A percentile compares a stretch with the other conserved stretches of the same genome.
Conservation (phyloP, 2,888 invertebrate genomes). For the Timema cristinae region DNA sequence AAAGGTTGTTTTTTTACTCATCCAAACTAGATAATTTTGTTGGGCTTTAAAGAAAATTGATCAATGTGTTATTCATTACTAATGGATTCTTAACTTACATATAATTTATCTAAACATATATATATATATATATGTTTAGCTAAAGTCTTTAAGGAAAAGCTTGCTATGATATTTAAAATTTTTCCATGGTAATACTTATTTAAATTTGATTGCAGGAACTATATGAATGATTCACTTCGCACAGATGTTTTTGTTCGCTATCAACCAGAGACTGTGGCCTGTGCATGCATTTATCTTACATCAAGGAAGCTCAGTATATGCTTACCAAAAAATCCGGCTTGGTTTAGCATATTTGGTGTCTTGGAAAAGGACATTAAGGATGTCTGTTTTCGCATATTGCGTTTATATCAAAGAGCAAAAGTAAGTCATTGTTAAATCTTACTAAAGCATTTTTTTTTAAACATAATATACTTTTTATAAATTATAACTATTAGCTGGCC, state of each 20-base stretch:
- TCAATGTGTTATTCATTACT: too few relatives aligned
- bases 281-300: slow-evolving; percentile 97
- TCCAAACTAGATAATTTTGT: too few relatives aligned
- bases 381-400: slow-evolving; percentile 76
- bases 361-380: slow-evolving; percentile 77
- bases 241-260: slow-evolving; percentile 96
- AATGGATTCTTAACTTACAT: too few relatives aligned
- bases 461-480: too few relatives aligned
- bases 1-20: too few relatives aligned
- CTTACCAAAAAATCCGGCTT: slow-evolving; percentile 81
- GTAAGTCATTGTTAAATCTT: slow-evolving; percentile 43
- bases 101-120: too few relatives aligned
- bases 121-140: too few relatives aligned
- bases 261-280: slow-evolving; percentile 95
- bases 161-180: too few relatives aligned
- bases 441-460: too few relatives aligned
- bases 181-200: neutral
- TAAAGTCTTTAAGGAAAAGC: too few relatives aligned
- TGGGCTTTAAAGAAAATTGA: too few relatives aligned
- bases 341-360: slow-evolving; percentile 86
- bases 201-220: slow-evolving; percentile 61
- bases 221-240: slow-evolving; percentile 98
- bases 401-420: slow-evolving; percentile 78
- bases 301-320: slow-evolving; percentile 82
- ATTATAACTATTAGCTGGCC: too few relatives aligned